phyloP scores from a whole-genome alignment of 2,113 vertebrate species.

The Triplophysa tibetana region DNA sequence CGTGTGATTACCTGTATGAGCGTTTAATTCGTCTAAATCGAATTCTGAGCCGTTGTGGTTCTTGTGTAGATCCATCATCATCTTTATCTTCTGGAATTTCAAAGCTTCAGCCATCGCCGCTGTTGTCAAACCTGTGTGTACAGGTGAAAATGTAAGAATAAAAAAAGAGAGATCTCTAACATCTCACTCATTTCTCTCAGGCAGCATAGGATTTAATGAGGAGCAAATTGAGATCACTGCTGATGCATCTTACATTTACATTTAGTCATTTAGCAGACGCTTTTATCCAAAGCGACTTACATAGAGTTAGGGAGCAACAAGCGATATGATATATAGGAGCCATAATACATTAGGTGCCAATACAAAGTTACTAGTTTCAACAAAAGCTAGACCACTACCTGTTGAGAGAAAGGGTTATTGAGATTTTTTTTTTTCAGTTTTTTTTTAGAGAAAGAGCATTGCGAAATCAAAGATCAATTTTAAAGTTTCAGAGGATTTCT shows the following conservation, averaged over 20 bases:
- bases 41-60: slow-evolving; percentile 79
- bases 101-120: slow-evolving; percentile 83
- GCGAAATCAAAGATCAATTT: too few relatives aligned
- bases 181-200: not conserved
- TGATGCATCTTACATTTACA: too few relatives aligned
- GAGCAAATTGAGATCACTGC: not conserved
- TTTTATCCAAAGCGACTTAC: too few relatives aligned
- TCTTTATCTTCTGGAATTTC: slow-evolving; percentile 84
- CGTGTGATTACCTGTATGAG: slow-evolving; percentile 71
- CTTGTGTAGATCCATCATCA: slow-evolving; percentile 81
- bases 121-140: slow-evolving; percentile 73
- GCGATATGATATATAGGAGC: too few relatives aligned
- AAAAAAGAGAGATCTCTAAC: too few relatives aligned
- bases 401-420: too few relatives aligned
- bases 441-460: too few relatives aligned
- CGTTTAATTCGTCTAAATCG: slow-evolving; percentile 79
- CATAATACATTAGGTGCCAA: too few relatives aligned
- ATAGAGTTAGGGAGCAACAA: too few relatives aligned
- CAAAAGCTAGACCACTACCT: too few relatives aligned
- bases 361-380: too few relatives aligned
- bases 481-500: not conserved
- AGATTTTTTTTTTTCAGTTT: not conserved
- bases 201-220: not conserved
- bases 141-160: not conserved
- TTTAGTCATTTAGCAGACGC: too few relatives aligned